Evolutionary conservation across 2,797 vertebrate genomes (phyloP), one percentile per base, ranked within the genome.

Genomic region (Microctenopoma steveboyesi): DNA sequence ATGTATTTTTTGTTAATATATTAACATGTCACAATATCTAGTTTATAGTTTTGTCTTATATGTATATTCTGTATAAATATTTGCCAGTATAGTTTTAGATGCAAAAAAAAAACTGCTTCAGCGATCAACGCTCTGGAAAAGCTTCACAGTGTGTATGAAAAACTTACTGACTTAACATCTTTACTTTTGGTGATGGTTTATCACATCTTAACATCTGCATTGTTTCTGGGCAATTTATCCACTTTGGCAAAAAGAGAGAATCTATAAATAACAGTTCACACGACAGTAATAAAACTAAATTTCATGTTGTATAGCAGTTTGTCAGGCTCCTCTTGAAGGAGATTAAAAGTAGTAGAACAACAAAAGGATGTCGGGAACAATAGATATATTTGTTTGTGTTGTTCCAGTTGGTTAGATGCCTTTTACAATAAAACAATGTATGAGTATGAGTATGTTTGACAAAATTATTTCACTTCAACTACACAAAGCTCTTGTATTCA

Each of bases 331-430:
- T 22, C 22, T 22, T 22, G 22, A 22, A 22, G 12, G 35, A 30
- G 28, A 30, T 30, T 30, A 30, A 30, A 30, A 30, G 28, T 30
- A 30, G 28, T 18, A 18, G 18, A 30, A 30, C 28, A 39, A 39
- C 15, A 65, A 56, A 42, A 47, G 16, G 39, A 52, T 51, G 25
- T 60, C 42, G 53, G 16, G 28, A 61, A 46, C 49, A 45, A 55
- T 1, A 39, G 35, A 33, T 43, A 33, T 43, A 11, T 50, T 49
- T 42, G 35, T 54, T 42, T 30, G 12, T 48, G 16, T 45, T 14
- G 3, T 25, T 58, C 27, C 35, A 7, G n/a, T 27, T n/a, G 53
- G n/a, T 51, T 39, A 43, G n/a, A 14, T 22, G 35, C 66, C 37
- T 42, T 10, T 42, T 25, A 28, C 4, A 46, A 47, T 1, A 3